Evolutionary conservation across 2,113 vertebrate genomes (phyloP).

Genomic region (Catharus bicknelli): DNA sequence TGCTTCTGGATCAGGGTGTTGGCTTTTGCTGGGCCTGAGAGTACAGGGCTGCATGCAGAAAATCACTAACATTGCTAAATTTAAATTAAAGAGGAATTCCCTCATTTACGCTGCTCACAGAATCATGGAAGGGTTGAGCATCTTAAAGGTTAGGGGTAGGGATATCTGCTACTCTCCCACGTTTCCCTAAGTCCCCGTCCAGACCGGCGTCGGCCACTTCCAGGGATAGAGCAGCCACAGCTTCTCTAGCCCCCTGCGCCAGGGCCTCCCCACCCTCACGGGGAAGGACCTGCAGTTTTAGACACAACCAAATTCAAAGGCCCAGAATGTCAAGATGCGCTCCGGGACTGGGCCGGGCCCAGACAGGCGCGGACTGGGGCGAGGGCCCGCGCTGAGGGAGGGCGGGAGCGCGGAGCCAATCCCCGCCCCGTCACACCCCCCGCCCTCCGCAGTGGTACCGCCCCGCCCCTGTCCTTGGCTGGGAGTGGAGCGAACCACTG

Average conservation of each 20-base stretch:
- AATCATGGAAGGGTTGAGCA: not conserved
- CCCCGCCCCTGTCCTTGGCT: fast-evolving
- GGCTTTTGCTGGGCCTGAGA: fast-evolving
- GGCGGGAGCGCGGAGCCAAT: fast-evolving
- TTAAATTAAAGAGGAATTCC: not conserved
- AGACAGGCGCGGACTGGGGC: fast-evolving
- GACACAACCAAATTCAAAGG: not conserved
- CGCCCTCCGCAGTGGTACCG: not conserved
- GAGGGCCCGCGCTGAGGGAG: fast-evolving
- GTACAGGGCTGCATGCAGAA: fast-evolving
- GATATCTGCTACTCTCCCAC: fast-evolving
- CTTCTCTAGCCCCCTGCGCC: not conserved
- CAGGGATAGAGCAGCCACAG: fast-evolving
- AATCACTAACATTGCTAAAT: fast-evolving
- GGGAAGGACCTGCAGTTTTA: not conserved
- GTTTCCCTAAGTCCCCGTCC: fast-evolving
- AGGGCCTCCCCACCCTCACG: too few species aligned
- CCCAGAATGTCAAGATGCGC: too few species aligned
- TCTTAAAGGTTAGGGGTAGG: fast-evolving
- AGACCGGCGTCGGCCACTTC: fast-evolving
- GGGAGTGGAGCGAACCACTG: not conserved
- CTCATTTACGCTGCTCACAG: fast-evolving
- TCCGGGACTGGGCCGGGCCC: fast-evolving
- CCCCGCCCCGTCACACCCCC: not conserved
- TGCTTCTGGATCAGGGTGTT: fast-evolving